Evolutionary conservation across 1,140 invertebrate genomes (phyloP), one percentile per base, ranked within the genome.

Genomic region (Drosophila repletoides): DNA sequence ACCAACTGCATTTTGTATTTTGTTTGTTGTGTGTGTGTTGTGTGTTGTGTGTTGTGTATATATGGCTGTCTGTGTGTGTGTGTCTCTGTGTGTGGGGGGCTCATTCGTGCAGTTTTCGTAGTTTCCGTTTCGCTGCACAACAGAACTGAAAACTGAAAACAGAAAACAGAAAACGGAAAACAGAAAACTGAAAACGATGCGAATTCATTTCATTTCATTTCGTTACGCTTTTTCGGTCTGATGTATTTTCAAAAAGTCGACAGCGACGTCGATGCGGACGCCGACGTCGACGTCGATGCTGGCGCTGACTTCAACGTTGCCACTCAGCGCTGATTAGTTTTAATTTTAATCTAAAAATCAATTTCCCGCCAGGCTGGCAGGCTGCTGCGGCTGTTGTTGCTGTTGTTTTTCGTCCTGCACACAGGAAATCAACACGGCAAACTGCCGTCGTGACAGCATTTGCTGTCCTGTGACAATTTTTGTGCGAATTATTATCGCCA

Each of bases 311-410:
- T n/a, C n/a, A n/a, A n/a, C n/a, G n/a, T 55, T 59, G 73, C 52
- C 81, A 88, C 83, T 86, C 81, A 76, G 61, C 81, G 72, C 81
- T 88, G 84, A 88, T 88, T 88, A 88, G 84, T 88, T 88, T 88
- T 88, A 88, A 86, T 80, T 88, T 88, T 88, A 88, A 88, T 88
- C 86, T 88, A 86, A 80, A 88, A 88, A 88, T 88, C 84, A 84
- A 88, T 88, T 88, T 88, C 86, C 80, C 84, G 67, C 75, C 72
- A 38, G 68, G 41, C 73, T 43, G 55, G 43, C 3, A 51, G 56
- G 26, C 9, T 41, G 38, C 21, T 41, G 46, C 22, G 31, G 28
- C 7, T 36, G 41, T 38, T 21, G 41, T 3, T 66, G 48, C 49
- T 66, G 79, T 76, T 84, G 74, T 77, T 77, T 71, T 74, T 74